Base-by-base conservation (phyloP, 2,888 invertebrate genomes). In the Clitarchus hookeri region DNA sequence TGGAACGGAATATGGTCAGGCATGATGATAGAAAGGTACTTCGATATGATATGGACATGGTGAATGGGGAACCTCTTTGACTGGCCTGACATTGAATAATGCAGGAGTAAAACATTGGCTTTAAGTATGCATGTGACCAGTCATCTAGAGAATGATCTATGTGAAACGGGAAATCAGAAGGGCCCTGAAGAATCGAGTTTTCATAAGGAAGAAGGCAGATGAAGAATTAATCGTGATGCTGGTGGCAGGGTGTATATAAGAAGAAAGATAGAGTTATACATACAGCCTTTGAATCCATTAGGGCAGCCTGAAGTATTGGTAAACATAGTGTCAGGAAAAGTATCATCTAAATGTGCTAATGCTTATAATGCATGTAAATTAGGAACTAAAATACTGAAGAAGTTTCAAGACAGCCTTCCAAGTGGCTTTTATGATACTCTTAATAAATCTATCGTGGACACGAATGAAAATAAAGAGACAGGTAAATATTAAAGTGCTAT, bases 41-140 rank as follows among this genome's bases (percentile, higher is more conserved):
- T n/a, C 23, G 9, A 79, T 79, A n/a, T n/a, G 79, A 79, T 79
- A 78, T 25, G 79, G 79, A 79, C 23, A 79, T 79, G 79, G 79
- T n/a, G 79, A 79, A 16, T 4, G 27, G 23, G n/a, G 79, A n/a
- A n/a, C n/a, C 13, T 16, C n/a, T 79, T n/a, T 79, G 79, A 79
- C 79, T 19, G 79, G 25, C 23, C 23, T 79, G 23, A 79, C 79
- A 79, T 3, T 19, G 79, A 79, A 79, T n/a, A 79, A 3, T n/a
- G 79, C 79, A n/a, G 79, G 26, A 79, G 13, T 79, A n/a, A 79
- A 79, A n/a, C 25, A 0, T 6, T 79, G 79, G 23, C 25, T n/a
- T 79, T 79, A 79, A 79, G 13, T 79, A 79, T 79, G n/a, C 23
- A 79, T n/a, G 79, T n/a, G 8, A 79, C 79, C n/a, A 79, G 25